phyloP scores from a whole-genome alignment of 2,888 invertebrate genomes.

The Plebejus argus region DNA sequence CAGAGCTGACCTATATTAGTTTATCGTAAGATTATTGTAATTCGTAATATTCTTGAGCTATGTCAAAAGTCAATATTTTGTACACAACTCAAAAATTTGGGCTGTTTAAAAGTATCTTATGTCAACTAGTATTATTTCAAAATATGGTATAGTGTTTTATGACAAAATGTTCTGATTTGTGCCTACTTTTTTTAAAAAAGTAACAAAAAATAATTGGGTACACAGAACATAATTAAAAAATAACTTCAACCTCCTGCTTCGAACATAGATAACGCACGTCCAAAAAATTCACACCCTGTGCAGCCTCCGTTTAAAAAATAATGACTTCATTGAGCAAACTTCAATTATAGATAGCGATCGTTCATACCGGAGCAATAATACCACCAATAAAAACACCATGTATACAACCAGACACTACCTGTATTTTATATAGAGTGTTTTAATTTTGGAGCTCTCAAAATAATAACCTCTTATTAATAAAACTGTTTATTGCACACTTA shows the following conservation, averaged over 20 bases:
- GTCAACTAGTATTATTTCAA: too few relatives aligned
- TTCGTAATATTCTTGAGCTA: neutral
- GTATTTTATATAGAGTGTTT: neutral
- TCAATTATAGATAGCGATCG: constrained; percentile 68
- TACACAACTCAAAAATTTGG: neutral
- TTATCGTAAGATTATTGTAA: neutral
- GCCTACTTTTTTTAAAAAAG: too few relatives aligned
- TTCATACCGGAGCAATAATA: constrained; percentile 53
- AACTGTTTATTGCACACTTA: too few relatives aligned
- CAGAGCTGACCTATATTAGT: constrained; percentile 1
- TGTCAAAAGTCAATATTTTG: neutral
- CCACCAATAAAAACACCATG: constrained; percentile 36
- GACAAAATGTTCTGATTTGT: too few relatives aligned
- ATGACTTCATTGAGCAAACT: constrained; percentile 46
- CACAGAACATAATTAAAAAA: too few relatives aligned
- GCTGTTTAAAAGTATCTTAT: too few relatives aligned
- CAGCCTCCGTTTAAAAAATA: constrained; percentile 36
- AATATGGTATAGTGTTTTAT: too few relatives aligned
- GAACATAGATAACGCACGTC: neutral
- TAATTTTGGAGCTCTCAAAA: too few relatives aligned
- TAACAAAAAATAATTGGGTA: too few relatives aligned
- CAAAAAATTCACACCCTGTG: neutral
- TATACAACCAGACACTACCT: neutral
- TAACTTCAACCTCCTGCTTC: neutral
- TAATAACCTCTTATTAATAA: too few relatives aligned